Evolutionary conservation across 2,113 vertebrate species (phyloP), one percentile per base, ranked within the genome.

Genomic region (Peromyscus leucopus): DNA sequence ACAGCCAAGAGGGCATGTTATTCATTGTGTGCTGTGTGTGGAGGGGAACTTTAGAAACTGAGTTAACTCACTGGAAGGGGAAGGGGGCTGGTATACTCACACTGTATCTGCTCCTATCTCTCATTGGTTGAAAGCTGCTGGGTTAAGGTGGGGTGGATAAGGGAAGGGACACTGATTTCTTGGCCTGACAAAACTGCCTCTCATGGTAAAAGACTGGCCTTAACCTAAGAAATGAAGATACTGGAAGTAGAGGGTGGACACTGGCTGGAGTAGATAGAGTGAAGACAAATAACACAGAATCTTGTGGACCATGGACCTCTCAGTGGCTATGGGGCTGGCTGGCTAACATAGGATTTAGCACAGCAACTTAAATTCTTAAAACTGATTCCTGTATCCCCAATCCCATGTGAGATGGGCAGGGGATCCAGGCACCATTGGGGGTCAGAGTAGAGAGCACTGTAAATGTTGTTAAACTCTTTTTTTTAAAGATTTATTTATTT

Each of bases 41-140:
- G 48, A 6, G n/a, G 65, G 9, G 19, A 75, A 88, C 83, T 75
- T 91, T 28, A 51, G 42, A 95, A 93, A 97, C 84, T 57, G 22
- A 91, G 16, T 96, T 95, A 69, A 79, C 36, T 26, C 88, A 19
- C 48, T 46, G 57, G 28, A 46, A 59, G 8, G 17, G 6, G 13
- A 80, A 72, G 72, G 39, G 78, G 74, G 21, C 36, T 61, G 91
- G 3, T 79, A 31, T n/a, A 16, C 83, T 72, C 61, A 39, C 42
- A 71, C 26, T 65, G 69, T 24, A 12, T 79, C 26, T 51, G 51
- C 26, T 90, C 74, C 74, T 59, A 22, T 67, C 57, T 61, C 10
- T 39, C 4, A 48, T 33, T 67, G 39, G 3, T 67, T 67, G 17
- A 42, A 65, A 17, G 28, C 28, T 67, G 26, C 61, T 86, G 39